Evolutionary conservation across 1,140 invertebrate species (phyloP), one percentile per base, ranked within the genome.

Genomic region (Pseudomyrmex sp.): DNA sequence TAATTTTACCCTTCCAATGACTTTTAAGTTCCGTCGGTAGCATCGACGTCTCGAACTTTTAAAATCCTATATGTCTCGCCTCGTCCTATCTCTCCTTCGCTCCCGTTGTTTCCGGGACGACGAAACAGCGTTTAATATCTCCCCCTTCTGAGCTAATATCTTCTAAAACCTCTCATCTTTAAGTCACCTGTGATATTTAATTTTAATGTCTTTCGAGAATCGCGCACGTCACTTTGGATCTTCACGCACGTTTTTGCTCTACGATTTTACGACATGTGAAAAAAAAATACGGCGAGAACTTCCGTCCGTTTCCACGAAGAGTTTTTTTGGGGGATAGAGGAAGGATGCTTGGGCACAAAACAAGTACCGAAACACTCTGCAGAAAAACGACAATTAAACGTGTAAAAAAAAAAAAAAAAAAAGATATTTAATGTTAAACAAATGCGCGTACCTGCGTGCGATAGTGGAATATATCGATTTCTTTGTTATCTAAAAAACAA

Each of bases 1-100:
- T 90, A 89, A 90, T 88, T 89, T 73, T 62, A 77, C 82, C 86
- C 82, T 85, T 77, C 65, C 82, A 82, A 86, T 84, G 88, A 88
- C 35, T 35, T 88, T 89, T 88, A 83, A 84, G 15, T 63, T 48
- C 65, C 59, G 63, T 74, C 18, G 59, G 61, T 77, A 73, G 58
- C 72, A 85, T 46, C 26, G 84, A 18, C 23, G 61, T 69, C 65
- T 76, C 46, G 58, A 63, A 83, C 68, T 58, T 87, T 86, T 61
- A 83, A 23, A 48, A 8, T 23, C 44, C 23, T 72, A 23, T 52
- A 13, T 8, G 52, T 56, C 63, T 23, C 5, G 1, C 15, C n/a
- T 23, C n/a, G 2, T 18, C 12, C 15, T 50, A 0, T 23, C 3
- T 15, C 35, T 20, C 26, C 35, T 26, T 13, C 12, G 54, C 5